These are phyloP conservation scores for Drosophila orena DNA, from an alignment of 1,140 invertebrate genomes.

Conservation along the genomic window DNA sequence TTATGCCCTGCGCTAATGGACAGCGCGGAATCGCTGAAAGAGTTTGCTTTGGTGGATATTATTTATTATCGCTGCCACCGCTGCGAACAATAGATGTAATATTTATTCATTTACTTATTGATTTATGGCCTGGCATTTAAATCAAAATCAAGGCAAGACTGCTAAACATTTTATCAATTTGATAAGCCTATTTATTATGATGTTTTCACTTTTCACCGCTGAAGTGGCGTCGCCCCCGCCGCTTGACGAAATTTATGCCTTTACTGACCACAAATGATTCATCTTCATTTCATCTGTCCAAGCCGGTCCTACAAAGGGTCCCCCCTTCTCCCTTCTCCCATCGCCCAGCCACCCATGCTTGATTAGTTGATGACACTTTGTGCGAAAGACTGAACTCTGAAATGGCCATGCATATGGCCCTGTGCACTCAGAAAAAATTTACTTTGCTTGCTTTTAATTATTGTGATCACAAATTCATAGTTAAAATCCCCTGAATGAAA, in stretches of 20 bases:
- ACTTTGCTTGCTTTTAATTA: not conserved
- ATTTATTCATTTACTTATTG: constrained; percentile 79
- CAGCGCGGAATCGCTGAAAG: constrained; percentile 57
- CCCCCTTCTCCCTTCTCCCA: not conserved
- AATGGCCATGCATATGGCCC: constrained; percentile 3
- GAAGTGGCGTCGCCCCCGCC: constrained; percentile 2
- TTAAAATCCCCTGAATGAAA: no score
- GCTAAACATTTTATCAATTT: constrained; percentile 76
- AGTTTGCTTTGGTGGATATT: constrained; percentile 57
- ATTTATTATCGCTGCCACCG: constrained; percentile 57
- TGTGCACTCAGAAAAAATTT: not conserved
- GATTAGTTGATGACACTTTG: constrained; percentile 81
- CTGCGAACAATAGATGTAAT: constrained; percentile 59
- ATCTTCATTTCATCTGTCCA: constrained; percentile 70
- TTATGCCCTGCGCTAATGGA: constrained; percentile 73
- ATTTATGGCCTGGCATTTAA: constrained; percentile 69
- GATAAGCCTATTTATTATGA: constrained; percentile 74
- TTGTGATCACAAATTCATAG: not conserved
- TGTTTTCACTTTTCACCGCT: constrained; percentile 61
- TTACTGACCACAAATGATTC: constrained; percentile 70
- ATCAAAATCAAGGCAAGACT: constrained; percentile 59
- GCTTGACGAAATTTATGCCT: constrained; percentile 59
- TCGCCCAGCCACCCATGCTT: constrained; percentile 49
- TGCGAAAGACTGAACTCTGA: constrained; percentile 13
- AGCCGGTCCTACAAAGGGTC: constrained; percentile 7